Conservation (phyloP, 2,797 vertebrate genomes). For the Crocodylus rhombifer region DNA sequence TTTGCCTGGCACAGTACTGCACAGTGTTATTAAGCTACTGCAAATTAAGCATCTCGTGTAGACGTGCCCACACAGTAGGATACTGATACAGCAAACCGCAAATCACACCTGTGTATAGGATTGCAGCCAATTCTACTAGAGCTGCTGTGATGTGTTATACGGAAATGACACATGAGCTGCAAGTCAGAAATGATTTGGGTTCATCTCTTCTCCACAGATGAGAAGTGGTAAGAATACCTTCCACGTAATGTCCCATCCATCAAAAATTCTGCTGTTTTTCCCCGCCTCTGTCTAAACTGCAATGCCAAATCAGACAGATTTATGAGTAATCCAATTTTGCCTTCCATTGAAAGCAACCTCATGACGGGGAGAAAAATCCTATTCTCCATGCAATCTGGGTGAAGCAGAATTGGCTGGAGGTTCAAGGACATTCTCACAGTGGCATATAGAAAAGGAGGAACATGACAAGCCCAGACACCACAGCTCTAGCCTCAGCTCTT, state of each 20-base stretch:
- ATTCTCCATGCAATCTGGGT: background rate
- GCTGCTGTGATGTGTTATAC: rapidly evolving
- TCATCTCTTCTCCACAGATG: background rate
- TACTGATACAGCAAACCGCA: background rate
- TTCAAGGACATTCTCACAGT: background rate
- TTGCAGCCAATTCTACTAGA: background rate
- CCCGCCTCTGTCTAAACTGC: background rate
- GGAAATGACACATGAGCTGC: background rate
- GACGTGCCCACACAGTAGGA: background rate
- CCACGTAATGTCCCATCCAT: background rate
- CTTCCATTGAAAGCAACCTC: background rate
- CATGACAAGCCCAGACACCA: background rate
- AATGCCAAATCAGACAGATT: background rate
- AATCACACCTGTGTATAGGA: background rate
- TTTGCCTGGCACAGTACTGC: too few species aligned
- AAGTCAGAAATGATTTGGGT: background rate
- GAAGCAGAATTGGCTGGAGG: rapidly evolving
- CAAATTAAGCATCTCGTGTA: too few species aligned
- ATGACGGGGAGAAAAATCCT: background rate
- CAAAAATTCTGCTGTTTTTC: background rate
- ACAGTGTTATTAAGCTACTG: too few species aligned
- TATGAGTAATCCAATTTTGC: background rate
- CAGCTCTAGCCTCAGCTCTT: background rate
- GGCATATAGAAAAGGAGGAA: background rate
- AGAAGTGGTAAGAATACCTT: background rate